Evolutionary conservation across 2,797 vertebrate genomes (phyloP), one percentile per base, ranked within the genome.

Genomic region (Lophotriccus pileatus): DNA sequence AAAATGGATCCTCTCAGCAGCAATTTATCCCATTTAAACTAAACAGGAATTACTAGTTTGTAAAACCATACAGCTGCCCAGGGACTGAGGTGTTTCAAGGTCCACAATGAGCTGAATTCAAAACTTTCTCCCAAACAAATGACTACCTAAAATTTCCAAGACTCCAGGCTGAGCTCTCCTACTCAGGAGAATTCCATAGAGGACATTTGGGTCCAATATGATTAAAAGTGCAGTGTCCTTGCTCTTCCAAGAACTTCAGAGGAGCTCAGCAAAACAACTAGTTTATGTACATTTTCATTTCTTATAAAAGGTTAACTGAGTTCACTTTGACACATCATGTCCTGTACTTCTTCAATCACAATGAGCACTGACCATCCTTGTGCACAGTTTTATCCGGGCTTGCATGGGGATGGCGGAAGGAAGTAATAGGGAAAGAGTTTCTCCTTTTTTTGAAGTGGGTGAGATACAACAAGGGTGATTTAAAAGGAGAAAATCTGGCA

Each of bases 401-500:
- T 81, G 70, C 69, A 82, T 43, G 20, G 73, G 84, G 37, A 93
- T 0, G 1, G 53, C 0, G 4, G 91, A 79, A 78, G 81, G 94
- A 91, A 96, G 73, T 37, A 50, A 86, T 4, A 53, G 56, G 67
- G 39, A 55, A 84, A 83, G 62, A 89, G 64, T 82, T 58, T 89
- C 87, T 95, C 49, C 66, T 63, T 86, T 95, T 68, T 77, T 89
- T 97, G 55, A 96, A 96, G 73, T 85, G 89, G 87, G 27, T 87
- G 79, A 96, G 85, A 80, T 90, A 88, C 32, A 94, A 88, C 73
- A 85, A 90, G 90, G 85, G 73, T 97, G 91, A 96, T 89, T 96
- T 93, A 85, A 93, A 97, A 83, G 47, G 55, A 96, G 69, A 96
- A 95, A 92, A 85, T 67, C 79, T 97, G 91, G 91, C 91, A 96